Evolutionary conservation across 2,888 invertebrate genomes (phyloP).

Genomic region (Muschampia plurimacula): DNA sequence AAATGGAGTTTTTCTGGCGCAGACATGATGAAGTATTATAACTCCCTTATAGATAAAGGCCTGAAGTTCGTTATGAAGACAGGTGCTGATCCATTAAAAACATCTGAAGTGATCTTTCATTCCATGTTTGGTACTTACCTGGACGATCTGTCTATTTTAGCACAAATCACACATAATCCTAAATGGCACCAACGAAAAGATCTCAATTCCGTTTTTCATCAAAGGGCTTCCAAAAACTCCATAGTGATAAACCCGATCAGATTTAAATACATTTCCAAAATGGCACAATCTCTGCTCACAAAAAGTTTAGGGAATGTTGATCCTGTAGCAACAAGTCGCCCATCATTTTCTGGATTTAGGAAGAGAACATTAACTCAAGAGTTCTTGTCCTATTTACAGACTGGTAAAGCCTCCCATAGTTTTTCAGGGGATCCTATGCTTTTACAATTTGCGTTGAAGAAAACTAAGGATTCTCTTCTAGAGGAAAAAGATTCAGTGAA

Average conservation of each 20-base stretch:
- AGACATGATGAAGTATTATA: constrained; percentile 34
- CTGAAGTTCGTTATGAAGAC: background rate
- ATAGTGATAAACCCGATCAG: background rate
- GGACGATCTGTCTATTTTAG: background rate
- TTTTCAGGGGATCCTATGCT: constrained; percentile 31
- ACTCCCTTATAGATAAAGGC: background rate
- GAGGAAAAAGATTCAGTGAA: background rate
- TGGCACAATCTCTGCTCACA: constrained; percentile 4
- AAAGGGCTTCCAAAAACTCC: constrained; percentile 12
- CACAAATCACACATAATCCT: background rate
- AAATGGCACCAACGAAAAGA: constrained; percentile 9
- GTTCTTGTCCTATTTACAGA: constrained; percentile 10
- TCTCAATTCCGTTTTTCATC: background rate
- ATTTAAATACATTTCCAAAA: background rate
- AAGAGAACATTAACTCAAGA: background rate
- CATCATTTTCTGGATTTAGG: background rate
- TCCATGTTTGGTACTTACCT: constrained; percentile 15
- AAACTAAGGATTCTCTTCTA: constrained; percentile 1
- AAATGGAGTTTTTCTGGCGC: constrained; percentile 47
- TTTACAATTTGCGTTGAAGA: constrained; percentile 36
- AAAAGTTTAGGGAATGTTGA: constrained; percentile 45
- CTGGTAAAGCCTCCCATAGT: constrained; percentile 11
- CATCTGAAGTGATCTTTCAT: constrained; percentile 10
- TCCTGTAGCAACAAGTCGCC: background rate
- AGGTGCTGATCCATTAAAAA: constrained; percentile 41